phyloP scores from a whole-genome alignment of 1,140 invertebrate genomes.

The Adelges cooleyi region DNA sequence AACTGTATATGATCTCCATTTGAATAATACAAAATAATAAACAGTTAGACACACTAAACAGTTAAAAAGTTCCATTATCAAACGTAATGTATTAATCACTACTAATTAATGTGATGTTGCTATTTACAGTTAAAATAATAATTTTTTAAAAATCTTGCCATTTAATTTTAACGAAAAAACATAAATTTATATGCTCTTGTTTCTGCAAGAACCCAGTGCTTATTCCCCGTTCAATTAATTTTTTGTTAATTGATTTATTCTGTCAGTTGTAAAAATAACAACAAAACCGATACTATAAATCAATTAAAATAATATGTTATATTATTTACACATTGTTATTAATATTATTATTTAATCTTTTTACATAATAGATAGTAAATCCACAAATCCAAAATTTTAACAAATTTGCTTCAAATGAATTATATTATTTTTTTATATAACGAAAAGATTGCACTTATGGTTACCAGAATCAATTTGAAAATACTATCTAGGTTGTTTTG shows the following conservation, averaged over 20 bases:
- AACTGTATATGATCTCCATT: constrained; percentile 2
- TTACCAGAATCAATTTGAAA: not conserved
- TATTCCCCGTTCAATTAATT: constrained; percentile 12
- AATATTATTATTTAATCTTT: no score
- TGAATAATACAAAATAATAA: constrained; percentile 9
- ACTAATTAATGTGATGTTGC: constrained; percentile 28
- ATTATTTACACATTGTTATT: constrained; percentile 18
- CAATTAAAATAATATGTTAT: not conserved
- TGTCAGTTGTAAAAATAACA: no score
- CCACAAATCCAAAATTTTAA: not conserved
- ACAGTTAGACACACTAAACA: constrained; percentile 26
- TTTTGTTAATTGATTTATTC: no score
- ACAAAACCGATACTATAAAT: not conserved
- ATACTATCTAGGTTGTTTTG: not conserved
- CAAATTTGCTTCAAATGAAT: not conserved
- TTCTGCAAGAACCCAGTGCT: constrained; percentile 12
- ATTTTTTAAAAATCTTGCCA: not conserved
- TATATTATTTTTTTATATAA: not conserved
- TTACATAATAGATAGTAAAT: constrained; percentile 2
- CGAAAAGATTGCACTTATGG: not conserved
- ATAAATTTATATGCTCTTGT: not conserved
- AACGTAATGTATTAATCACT: constrained; percentile 19
- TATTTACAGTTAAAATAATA: constrained; percentile 18
- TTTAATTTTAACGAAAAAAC: not conserved
- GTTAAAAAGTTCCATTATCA: constrained; percentile 21